Percentiles rank a stretch among this genome's conserved stretches.
Evolutionary conservation across 2,888 invertebrate species (phyloP).

Genomic region (Drosophila prostipennis): DNA sequence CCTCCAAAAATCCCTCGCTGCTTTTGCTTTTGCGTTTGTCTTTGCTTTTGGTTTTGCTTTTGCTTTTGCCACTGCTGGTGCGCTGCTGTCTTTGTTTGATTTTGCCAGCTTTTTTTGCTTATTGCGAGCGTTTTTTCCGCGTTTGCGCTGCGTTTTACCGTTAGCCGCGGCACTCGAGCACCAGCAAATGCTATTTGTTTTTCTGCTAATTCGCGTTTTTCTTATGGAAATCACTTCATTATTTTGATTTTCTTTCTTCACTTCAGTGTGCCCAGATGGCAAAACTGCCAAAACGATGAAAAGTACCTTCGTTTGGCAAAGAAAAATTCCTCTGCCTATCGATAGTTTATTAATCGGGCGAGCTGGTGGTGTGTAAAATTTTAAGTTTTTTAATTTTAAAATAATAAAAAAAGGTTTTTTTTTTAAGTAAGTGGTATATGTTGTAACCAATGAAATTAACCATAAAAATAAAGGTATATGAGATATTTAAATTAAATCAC

Average conservation of each 20-base stretch:
- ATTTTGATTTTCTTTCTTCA: conserved; percentile 68
- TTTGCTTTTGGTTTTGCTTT: conserved; percentile 25
- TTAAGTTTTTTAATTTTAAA: no score
- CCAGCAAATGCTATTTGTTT: conserved; percentile 39
- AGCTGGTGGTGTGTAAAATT: no score
- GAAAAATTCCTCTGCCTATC: no score
- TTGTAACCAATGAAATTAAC: no score
- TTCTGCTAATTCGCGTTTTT: conserved; percentile 30
- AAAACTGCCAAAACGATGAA: not conserved
- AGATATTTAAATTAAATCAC: no score
- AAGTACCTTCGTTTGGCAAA: no score
- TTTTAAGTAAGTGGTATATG: no score
- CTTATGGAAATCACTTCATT: conserved; percentile 55
- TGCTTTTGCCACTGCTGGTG: conserved; percentile 18
- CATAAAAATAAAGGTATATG: no score
- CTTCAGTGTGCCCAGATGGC: not conserved
- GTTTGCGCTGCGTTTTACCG: conserved; percentile 36
- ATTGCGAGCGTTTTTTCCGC: conserved; percentile 9
- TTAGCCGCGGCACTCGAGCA: conserved; percentile 46
- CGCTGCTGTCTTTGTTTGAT: conserved; percentile 22
- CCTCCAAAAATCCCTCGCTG: conserved; percentile 41
- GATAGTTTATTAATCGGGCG: no score
- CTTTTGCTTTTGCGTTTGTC: conserved; percentile 4
- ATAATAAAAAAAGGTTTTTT: no score
- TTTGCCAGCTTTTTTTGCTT: conserved; percentile 14